Evolutionary conservation across 2,888 invertebrate genomes (phyloP), one percentile per base, ranked within the genome.

Genomic region (Brenthis hecate): DNA sequence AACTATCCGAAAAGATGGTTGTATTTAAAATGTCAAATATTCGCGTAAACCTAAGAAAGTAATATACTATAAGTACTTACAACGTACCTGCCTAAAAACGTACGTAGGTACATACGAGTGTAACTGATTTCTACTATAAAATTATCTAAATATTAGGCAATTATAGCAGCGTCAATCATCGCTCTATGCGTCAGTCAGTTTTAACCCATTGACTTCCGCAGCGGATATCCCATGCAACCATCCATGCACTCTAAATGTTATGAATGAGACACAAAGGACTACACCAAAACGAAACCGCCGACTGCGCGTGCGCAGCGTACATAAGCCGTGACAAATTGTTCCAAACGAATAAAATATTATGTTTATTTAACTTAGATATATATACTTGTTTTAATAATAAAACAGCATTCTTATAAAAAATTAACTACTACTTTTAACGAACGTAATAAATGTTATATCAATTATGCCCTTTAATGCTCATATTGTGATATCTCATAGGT

Each of bases 281-380:
- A 81, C 81, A 83, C 87, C 86, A 85, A 87, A 89, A 87, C 87
- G 89, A 87, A 86, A 85, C 87, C 78, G 77, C 74, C 76, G 74
- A 69, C 71, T 50, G 81, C 86, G 88, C 89, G 90, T 91, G 91
- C 86, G 81, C 82, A 50, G 89, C 78, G 75, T 89, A 81, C 80
- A 76, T 82, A 85, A 88, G 81, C 80, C 81, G 78, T 75, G 74
- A 81, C 82, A 78, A 84, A 83, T 84, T 81, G 80, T 81, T 82
- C 79, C 77, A 80, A 79, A 81, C 77, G 50, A 28, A 60, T 50
- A 66, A 61, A 57, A 75, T 57, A 50, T 62, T 54, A 62, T 66
- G 47, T 67, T 48, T 72, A 65, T 71, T 72, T 69, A 70, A 65
- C 58, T 70, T 51, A 61, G 55, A 54, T 70, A 63, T 54, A 32